Evolutionary conservation across 2,113 vertebrate species (phyloP).

Genomic region (Gavialis gangeticus): DNA sequence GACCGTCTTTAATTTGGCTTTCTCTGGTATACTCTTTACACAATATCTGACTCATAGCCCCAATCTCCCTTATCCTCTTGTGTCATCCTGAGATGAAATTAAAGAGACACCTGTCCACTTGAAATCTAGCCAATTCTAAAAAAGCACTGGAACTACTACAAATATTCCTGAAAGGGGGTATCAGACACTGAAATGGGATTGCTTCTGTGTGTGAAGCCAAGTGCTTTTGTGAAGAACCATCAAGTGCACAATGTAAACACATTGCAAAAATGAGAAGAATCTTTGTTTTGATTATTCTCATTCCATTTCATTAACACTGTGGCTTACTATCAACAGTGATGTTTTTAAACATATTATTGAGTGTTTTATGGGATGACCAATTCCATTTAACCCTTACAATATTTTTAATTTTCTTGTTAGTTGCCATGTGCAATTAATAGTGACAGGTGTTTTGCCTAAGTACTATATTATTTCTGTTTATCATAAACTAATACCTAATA

Average conservation of each 20-base stretch:
- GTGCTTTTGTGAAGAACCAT: neutral
- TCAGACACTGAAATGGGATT: neutral
- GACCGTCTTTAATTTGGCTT: neutral
- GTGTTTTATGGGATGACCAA: neutral
- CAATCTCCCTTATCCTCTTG: neutral
- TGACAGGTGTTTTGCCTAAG: neutral
- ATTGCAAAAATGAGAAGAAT: neutral
- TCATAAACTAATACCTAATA: neutral
- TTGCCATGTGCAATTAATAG: neutral
- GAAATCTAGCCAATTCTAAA: neutral
- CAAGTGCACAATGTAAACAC: neutral
- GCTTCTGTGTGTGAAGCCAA: neutral
- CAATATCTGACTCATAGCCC: neutral
- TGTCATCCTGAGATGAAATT: neutral
- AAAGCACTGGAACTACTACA: neutral
- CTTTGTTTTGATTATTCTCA: neutral
- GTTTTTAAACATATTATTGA: neutral
- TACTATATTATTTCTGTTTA: neutral
- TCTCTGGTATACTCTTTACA: neutral
- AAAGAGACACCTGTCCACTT: neutral
- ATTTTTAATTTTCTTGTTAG: neutral
- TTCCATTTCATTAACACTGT: neutral
- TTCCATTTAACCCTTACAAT: neutral
- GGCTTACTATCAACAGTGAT: neutral
- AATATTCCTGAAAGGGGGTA: neutral